Conservation (phyloP, 2,888 invertebrate genomes). For the Agriopis aurantiaria region DNA sequence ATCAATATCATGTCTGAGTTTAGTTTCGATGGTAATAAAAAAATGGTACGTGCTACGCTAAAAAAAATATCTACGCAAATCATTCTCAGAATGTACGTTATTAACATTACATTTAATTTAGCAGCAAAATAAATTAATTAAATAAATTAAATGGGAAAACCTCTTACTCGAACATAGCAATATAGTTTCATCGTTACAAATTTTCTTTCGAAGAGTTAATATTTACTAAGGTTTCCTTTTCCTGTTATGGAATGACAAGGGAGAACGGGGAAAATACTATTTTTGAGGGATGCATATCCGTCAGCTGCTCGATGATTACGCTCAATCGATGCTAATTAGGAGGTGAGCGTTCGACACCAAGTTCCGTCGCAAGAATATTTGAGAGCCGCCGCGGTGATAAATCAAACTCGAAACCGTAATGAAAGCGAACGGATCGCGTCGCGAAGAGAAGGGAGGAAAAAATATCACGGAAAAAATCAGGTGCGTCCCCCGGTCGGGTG, state of each 20-base stretch:
- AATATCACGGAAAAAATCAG: conserved; percentile 87
- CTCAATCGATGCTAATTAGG: conserved; percentile 83
- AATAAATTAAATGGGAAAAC: too few species aligned
- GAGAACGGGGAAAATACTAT: conserved; percentile 10
- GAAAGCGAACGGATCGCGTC: conserved; percentile 87
- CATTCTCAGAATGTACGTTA: not conserved
- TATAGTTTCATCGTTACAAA: not conserved
- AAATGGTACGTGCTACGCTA: not conserved
- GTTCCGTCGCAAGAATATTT: conserved; percentile 83
- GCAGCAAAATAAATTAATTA: too few species aligned
- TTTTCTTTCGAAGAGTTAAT: not conserved
- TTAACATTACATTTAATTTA: not conserved
- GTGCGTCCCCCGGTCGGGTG: conserved; percentile 85
- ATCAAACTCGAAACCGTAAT: conserved; percentile 87
- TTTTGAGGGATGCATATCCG: conserved; percentile 42
- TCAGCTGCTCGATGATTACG: conserved; percentile 58
- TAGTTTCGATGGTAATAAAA: too few species aligned
- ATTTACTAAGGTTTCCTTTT: conserved; percentile 1
- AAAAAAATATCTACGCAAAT: not conserved
- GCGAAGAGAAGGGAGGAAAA: conserved; percentile 85
- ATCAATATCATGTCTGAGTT: too few species aligned
- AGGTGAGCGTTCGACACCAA: conserved; percentile 82
- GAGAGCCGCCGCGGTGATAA: conserved; percentile 84
- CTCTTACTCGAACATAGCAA: too few species aligned
- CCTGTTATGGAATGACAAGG: conserved; percentile 8